Evolutionary conservation across 2,888 invertebrate genomes (phyloP), one percentile per base, ranked within the genome.

Genomic region (Hemaris fuciformis): DNA sequence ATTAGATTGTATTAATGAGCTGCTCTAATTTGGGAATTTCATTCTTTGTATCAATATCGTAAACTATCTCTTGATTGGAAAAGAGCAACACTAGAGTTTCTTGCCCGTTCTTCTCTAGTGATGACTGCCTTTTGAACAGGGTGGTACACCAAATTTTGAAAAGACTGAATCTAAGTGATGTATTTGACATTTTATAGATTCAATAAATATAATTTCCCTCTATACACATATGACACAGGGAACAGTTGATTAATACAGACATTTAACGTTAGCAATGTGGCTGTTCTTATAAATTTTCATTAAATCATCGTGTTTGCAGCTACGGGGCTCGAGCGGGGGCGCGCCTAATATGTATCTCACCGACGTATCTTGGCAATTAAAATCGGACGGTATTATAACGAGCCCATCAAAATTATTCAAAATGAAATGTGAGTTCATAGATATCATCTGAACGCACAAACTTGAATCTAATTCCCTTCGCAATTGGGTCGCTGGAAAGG

Each of bases 371-470:
- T 57, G 59, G 68, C 64, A 74, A 77, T 75, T 75, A 75, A 79
- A 77, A 75, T 71, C 58, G 64, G 66, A 70, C 71, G 69, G 70
- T 69, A 73, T 74, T 73, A 73, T 73, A 60, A 65, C 62, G 64
- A 69, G 66, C 68, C 61, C 66, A 69, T 72, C 69, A 65, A 73
- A 77, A 76, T 74, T 70, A 72, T 69, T 57, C 60, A 66, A 66
- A 71, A 66, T 69, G 64, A 68, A 71, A 72, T 66, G 62, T 63
- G 68, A 67, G 67, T 66, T 66, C 67, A 68, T 65, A 62, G 53
- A 25, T 43, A 61, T 27, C 62, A 53, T 42, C 20, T n/a, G 7
- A 22, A 27, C 65, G 31, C 5, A 41, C 20, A 5, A 66, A 67
- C 66, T 64, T 69, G 45, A 63, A 62, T 64, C 46, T 34, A 31